Conservation (phyloP, 1,140 invertebrate genomes). For the Brachionus calyciflorus region DNA sequence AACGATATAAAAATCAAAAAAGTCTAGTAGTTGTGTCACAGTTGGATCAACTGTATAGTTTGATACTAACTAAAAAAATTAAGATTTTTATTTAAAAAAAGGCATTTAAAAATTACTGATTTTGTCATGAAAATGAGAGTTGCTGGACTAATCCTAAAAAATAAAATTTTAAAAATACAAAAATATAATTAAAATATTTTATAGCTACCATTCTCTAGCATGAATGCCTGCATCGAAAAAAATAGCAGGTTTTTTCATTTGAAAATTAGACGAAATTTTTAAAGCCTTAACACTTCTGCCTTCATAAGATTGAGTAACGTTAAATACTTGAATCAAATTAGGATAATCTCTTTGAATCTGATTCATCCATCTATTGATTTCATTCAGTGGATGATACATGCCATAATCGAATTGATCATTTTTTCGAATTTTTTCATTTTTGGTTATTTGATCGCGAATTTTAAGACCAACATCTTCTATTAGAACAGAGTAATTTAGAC, state of each 20-base stretch:
- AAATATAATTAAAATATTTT: slow-evolving; percentile 1
- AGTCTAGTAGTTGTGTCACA: slow-evolving; percentile 52
- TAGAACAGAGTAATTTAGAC: background rate
- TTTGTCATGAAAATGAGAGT: slow-evolving; percentile 20
- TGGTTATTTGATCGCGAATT: background rate
- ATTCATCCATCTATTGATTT: slow-evolving; percentile 36
- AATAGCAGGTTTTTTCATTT: slow-evolving; percentile 19
- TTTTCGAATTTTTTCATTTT: background rate
- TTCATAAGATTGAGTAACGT: slow-evolving; percentile 29
- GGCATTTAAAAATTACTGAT: background rate
- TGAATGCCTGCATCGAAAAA: slow-evolving; percentile 39
- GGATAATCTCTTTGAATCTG: background rate
- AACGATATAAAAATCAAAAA: slow-evolving; percentile 60
- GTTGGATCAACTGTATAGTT: slow-evolving; percentile 37
- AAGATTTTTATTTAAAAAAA: background rate
- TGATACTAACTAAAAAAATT: background rate
- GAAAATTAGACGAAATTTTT: slow-evolving; percentile 24
- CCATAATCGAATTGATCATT: slow-evolving; percentile 48
- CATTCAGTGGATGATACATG: slow-evolving; percentile 48
- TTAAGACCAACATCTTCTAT: background rate
- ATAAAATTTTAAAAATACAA: too few species aligned
- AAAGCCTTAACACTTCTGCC: background rate
- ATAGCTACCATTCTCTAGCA: slow-evolving; percentile 41
- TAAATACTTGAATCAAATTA: background rate
- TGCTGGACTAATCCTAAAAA: slow-evolving; percentile 44